Evolutionary conservation across 2,113 vertebrate genomes (phyloP).

Genomic region (Cyprinodon brontotheroides): DNA sequence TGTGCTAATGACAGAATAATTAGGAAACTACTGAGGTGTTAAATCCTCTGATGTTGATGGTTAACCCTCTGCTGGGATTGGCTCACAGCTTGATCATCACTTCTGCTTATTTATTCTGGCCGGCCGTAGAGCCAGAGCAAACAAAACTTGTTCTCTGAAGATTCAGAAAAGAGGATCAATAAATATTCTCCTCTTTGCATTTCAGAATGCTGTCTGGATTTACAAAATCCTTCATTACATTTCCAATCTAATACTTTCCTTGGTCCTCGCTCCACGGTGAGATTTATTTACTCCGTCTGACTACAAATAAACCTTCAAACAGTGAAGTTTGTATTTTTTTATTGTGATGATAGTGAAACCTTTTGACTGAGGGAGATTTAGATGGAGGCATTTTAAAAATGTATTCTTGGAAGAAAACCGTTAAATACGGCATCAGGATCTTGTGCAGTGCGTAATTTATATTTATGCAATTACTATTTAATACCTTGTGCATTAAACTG

Average conservation of each 20-base stretch:
- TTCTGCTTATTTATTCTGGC: conserved; percentile 24
- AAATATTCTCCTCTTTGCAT: conserved; percentile 15
- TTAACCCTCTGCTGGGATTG: conserved; percentile 31
- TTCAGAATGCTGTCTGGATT: conserved; percentile 7
- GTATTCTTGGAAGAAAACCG: no score
- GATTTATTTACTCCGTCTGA: background rate
- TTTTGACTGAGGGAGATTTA: background rate
- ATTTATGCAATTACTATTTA: no score
- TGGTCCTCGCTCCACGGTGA: background rate
- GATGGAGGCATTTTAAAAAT: no score
- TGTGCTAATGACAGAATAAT: conserved; percentile 57
- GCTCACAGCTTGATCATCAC: conserved; percentile 24
- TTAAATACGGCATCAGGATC: no score
- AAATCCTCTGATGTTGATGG: conserved; percentile 54
- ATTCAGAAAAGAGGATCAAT: conserved; percentile 38
- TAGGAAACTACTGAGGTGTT: conserved; percentile 58
- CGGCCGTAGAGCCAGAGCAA: conserved; percentile 21
- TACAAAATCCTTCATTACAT: conserved; percentile 1
- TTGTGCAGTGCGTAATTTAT: no score
- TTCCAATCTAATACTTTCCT: background rate
- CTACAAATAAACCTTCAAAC: background rate
- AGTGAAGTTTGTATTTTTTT: no score
- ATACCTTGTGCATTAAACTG: no score
- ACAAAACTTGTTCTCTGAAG: conserved; percentile 6
- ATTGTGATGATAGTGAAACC: background rate